Conservation (phyloP, 2,113 vertebrate genomes). For the Lota lota region DNA sequence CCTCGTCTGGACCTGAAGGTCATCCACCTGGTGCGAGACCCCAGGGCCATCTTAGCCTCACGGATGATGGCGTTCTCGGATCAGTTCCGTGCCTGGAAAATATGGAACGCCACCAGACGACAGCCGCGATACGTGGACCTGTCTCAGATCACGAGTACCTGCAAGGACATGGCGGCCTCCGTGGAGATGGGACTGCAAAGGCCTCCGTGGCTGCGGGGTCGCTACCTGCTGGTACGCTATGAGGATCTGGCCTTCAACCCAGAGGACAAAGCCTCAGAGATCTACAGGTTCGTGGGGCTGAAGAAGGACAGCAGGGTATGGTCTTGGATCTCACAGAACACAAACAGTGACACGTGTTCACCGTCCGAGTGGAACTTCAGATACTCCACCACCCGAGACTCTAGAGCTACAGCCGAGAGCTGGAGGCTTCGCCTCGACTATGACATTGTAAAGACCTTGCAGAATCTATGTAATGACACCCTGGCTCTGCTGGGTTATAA, state of each 20-base stretch:
- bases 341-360: constrained; percentile 58
- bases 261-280: constrained; percentile 63
- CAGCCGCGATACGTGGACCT: constrained; percentile 75
- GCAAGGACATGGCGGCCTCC: constrained; percentile 72
- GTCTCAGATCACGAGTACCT: constrained; percentile 71
- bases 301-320: constrained; percentile 67
- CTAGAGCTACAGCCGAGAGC: constrained; percentile 70
- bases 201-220: constrained; percentile 71
- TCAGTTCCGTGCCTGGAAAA: constrained; percentile 74
- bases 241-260: constrained; percentile 78
- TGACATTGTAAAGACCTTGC: constrained; percentile 72
- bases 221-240: constrained; percentile 77
- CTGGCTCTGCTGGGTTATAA: constrained; percentile 75
- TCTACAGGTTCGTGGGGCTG: constrained; percentile 75
- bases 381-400: constrained; percentile 75
- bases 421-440: constrained; percentile 75
- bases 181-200: constrained; percentile 63
- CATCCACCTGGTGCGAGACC: constrained; percentile 81
- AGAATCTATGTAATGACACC: constrained; percentile 73
- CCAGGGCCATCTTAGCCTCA: constrained; percentile 77
- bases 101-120: constrained; percentile 76
- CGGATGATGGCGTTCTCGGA: constrained; percentile 73
- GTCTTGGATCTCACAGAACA: constrained; percentile 75
- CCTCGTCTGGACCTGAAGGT: constrained; percentile 77
- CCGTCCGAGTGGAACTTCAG: constrained; percentile 62